phyloP scores from a whole-genome alignment of 2,888 invertebrate genomes.

The Esperia sulphurella region DNA sequence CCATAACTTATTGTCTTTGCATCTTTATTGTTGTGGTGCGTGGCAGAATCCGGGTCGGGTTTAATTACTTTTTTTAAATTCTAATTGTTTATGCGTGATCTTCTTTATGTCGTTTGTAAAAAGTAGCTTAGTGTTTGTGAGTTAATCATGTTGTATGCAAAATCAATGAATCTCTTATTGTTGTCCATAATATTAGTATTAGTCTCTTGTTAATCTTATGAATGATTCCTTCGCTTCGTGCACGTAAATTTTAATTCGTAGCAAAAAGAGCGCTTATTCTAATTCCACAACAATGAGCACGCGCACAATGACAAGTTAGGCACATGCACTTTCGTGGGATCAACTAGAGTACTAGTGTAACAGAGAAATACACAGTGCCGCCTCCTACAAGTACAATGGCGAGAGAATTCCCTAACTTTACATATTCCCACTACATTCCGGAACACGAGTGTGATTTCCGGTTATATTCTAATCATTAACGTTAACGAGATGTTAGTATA shows the following conservation, averaged over 20 bases:
- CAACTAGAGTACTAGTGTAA: background rate
- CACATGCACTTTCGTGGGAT: background rate
- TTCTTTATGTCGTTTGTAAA: constrained; percentile 6
- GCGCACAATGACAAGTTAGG: background rate
- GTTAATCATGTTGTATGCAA: too few relatives aligned
- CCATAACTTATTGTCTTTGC: constrained; percentile 18
- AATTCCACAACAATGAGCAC: too few relatives aligned
- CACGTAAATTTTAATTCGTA: too few relatives aligned
- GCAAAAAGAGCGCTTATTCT: background rate
- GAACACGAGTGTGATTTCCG: constrained; percentile 29
- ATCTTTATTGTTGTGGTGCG: constrained; percentile 23
- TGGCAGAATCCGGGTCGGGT: constrained; percentile 41
- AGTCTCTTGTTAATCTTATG: too few relatives aligned
- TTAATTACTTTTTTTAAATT: constrained; percentile 40
- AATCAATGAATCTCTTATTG: too few relatives aligned
- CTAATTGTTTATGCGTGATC: constrained; percentile 18
- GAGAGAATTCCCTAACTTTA: constrained; percentile 38
- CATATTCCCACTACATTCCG: constrained; percentile 49
- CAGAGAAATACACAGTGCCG: background rate
- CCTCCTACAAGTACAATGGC: constrained; percentile 35
- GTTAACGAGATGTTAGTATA: constrained; percentile 9
- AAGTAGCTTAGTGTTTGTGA: too few relatives aligned
- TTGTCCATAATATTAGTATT: too few relatives aligned
- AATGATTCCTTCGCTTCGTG: too few relatives aligned
- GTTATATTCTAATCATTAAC: constrained; percentile 18